Percentiles rank a stretch among this genome's conserved stretches.
These are phyloP conservation scores for Bungarus multicinctus DNA, from an alignment of 2,113 vertebrate genomes.

Conservation along the genomic window DNA sequence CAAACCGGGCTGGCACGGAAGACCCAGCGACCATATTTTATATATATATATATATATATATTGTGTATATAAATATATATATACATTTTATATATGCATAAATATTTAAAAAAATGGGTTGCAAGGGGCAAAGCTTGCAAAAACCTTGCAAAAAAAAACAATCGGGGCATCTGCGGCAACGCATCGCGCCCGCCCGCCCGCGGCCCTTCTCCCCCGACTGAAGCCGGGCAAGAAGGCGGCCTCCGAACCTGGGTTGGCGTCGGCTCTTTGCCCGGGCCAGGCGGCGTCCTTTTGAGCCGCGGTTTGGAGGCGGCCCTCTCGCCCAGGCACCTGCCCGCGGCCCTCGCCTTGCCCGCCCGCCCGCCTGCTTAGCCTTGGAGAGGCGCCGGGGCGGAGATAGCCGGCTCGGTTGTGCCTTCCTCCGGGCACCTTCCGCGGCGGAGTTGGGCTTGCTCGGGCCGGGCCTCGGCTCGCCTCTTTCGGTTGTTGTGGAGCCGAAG, in stretches of 20 bases:
- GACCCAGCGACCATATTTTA: too few species aligned
- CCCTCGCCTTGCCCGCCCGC: background rate
- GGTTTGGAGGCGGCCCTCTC: background rate
- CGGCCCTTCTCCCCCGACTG: background rate
- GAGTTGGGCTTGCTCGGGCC: too few species aligned
- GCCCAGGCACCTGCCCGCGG: background rate
- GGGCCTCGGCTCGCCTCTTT: too few species aligned
- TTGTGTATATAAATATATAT: too few species aligned
- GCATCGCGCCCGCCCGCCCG: background rate
- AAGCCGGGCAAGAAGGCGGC: background rate
- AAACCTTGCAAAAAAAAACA: background rate
- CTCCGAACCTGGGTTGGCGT: background rate
- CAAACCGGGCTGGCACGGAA: too few species aligned
- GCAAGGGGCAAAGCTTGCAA: background rate
- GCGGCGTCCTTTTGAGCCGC: background rate
- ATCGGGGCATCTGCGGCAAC: background rate
- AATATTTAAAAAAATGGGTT: too few species aligned
- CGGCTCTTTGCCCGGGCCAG: background rate
- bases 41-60: too few species aligned
- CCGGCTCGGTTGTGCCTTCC: background rate
- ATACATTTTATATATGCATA: too few species aligned
- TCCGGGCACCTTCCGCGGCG: background rate
- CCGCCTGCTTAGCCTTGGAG: background rate
- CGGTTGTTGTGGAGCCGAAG: too few species aligned
- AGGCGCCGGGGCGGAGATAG: background rate